phyloP scores from a whole-genome alignment of 2,888 invertebrate species.

The Monopis laevigella region DNA sequence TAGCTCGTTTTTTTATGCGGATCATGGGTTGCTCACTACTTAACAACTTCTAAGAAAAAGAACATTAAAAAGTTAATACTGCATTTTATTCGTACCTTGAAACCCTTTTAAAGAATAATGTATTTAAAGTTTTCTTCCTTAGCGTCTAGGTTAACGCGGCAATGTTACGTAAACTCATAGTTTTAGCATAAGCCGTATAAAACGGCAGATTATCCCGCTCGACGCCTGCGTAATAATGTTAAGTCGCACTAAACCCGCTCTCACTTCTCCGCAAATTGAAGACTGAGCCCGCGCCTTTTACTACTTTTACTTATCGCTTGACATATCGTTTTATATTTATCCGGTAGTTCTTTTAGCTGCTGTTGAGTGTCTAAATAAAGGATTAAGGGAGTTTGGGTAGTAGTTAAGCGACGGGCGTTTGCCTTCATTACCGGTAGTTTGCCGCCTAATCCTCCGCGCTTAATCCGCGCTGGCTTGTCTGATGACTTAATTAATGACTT shows the following conservation, averaged over 20 bases:
- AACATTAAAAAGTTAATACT: too few relatives aligned
- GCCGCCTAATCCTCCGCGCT: constrained; percentile 30
- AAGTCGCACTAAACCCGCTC: constrained; percentile 14
- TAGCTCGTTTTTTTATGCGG: too few relatives aligned
- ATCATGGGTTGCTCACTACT: too few relatives aligned
- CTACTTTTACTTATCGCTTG: not conserved
- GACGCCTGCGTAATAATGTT: constrained; percentile 16
- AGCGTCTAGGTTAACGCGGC: too few relatives aligned
- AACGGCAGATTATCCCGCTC: constrained; percentile 15
- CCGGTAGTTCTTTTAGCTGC: not conserved
- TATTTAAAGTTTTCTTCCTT: too few relatives aligned
- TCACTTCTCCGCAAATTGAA: constrained; percentile 12
- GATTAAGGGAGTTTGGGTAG: constrained; percentile 1
- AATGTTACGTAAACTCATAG: too few relatives aligned
- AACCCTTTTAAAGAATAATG: too few relatives aligned
- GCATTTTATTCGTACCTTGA: too few relatives aligned
- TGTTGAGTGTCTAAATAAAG: not conserved
- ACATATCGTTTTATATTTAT: not conserved
- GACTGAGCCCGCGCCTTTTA: not conserved
- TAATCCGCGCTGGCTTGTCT: constrained; percentile 36
- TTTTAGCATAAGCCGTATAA: constrained; percentile 17
- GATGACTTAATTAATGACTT: constrained; percentile 64
- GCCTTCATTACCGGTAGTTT: constrained; percentile 40
- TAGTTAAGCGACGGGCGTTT: constrained; percentile 1
- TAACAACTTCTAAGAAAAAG: too few relatives aligned